Percentiles rank a stretch among this genome's conserved stretches.
These are phyloP conservation scores for Syndactyla subalaris DNA, from an alignment of 2,797 vertebrate genomes.

Conservation along the genomic window DNA sequence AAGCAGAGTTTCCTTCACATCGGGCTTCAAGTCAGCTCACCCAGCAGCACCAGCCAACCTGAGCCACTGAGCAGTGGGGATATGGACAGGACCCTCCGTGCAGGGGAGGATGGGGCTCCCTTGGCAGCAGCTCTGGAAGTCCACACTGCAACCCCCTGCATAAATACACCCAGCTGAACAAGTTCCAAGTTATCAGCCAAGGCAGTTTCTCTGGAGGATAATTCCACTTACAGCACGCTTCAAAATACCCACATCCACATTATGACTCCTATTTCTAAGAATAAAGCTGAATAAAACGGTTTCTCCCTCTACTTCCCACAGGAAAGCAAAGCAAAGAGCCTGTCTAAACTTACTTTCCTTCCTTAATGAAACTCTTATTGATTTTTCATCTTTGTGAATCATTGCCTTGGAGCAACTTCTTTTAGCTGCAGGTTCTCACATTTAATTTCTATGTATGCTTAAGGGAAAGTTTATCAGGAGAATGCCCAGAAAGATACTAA, in stretches of 20 bases:
- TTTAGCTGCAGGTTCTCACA: conserved; percentile 81
- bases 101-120: background rate
- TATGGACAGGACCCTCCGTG: background rate
- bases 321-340: conserved; percentile 61
- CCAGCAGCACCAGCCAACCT: background rate
- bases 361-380: conserved; percentile 87
- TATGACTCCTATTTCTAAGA: conserved; percentile 45
- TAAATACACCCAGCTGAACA: background rate
- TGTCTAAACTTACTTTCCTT: conserved; percentile 74
- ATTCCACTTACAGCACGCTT: background rate
- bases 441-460: conserved; percentile 82
- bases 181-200: background rate
- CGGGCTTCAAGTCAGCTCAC: rapidly evolving
- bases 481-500: conserved; percentile 55
- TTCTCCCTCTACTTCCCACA: conserved; percentile 55
- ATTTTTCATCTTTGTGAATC: conserved; percentile 87
- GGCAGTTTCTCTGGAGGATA: background rate
- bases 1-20: rapidly evolving
- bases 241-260: background rate
- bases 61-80: rapidly evolving
- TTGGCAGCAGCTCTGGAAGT: background rate
- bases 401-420: conserved; percentile 81
- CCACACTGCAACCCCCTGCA: background rate
- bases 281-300: conserved; percentile 53
- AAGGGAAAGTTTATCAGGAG: conserved; percentile 76